Percentiles rank a stretch among this genome's conserved stretches.
Evolutionary conservation across 2,888 invertebrate genomes (phyloP).

Genomic region (Athalia circularis): DNA sequence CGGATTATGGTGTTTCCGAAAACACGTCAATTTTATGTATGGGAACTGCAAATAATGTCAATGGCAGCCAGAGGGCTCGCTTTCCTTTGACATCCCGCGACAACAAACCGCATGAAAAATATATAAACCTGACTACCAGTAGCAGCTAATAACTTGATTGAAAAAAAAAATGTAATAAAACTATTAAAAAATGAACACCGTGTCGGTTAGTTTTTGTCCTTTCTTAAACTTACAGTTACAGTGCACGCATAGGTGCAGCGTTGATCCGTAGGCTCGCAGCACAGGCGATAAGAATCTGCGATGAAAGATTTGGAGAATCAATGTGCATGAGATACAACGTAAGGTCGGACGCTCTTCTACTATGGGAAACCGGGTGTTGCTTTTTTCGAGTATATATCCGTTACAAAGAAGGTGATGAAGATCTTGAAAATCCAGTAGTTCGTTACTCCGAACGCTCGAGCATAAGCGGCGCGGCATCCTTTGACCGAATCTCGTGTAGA

Average conservation of each 20-base stretch:
- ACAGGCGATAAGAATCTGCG: background rate
- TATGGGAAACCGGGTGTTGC: background rate
- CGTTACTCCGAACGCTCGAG: conserved; percentile 5
- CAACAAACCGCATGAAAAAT: background rate
- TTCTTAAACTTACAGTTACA: no score
- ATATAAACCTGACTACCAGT: background rate
- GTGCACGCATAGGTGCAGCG: no score
- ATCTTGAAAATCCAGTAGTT: conserved; percentile 28
- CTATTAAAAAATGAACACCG: no score
- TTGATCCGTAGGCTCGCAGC: no score
- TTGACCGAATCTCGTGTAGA: background rate
- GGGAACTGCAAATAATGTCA: conserved; percentile 62
- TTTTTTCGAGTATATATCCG: conserved; percentile 1
- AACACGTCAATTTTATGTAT: conserved; percentile 55
- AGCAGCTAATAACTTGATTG: background rate
- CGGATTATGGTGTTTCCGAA: conserved; percentile 43
- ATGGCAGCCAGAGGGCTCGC: background rate
- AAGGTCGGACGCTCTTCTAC: conserved; percentile 32
- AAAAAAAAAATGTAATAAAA: no score
- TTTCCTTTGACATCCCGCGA: background rate
- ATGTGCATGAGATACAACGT: background rate
- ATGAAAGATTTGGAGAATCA: background rate
- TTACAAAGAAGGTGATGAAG: conserved; percentile 27
- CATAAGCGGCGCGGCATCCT: background rate
- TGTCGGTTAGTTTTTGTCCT: no score